Evolutionary conservation across 2,888 invertebrate genomes (phyloP), one percentile per base, ranked within the genome.

Genomic region (Tipula unca): DNA sequence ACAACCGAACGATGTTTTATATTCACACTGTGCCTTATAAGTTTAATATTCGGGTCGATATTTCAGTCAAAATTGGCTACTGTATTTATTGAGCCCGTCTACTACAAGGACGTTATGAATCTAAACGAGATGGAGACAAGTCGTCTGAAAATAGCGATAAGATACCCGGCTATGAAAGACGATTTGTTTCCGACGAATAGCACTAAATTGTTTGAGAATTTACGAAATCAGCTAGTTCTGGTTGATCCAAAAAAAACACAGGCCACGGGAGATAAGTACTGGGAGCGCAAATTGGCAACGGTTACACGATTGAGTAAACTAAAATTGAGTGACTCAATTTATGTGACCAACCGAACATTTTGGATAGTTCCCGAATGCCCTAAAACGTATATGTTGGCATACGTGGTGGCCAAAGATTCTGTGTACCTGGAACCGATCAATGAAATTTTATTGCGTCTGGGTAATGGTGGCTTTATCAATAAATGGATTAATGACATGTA

Each of bases 61-160:
- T 89, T 91, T 83, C 91, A 92, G 87, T 91, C 91, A 5, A 90
- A 90, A 39, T 87, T 91, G 85, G 90, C 91, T 3, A 91, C 90
- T 0, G 90, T 90, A 0, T 90, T 90, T 85, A 90, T 90, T 83
- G 89, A 89, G 3, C 91, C 91, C 0, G 87, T 90, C 2, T 90
- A 89, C 87, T 91, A 91, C 85, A 89, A 89, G 0, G 90, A 91
- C 87, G 89, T 90, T 10, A 90, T 90, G 54, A 90, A 90, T 0
- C 86, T 91, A 42, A 87, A 88, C 4, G 90, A 91, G 48, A 87
- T 91, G 82, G 89, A 90, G n/a, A 87, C 88, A 0, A 88, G 89
- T 0, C 88, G 89, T n/a, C 86, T 89, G 13, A 88, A 88, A 20
- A 90, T 91, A 85, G 89, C 89, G 1, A 90, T 90, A 4, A 90